Conservation (phyloP, 35 echinoderm and acorn worm species). For the Ophioderma brevispina region DNA sequence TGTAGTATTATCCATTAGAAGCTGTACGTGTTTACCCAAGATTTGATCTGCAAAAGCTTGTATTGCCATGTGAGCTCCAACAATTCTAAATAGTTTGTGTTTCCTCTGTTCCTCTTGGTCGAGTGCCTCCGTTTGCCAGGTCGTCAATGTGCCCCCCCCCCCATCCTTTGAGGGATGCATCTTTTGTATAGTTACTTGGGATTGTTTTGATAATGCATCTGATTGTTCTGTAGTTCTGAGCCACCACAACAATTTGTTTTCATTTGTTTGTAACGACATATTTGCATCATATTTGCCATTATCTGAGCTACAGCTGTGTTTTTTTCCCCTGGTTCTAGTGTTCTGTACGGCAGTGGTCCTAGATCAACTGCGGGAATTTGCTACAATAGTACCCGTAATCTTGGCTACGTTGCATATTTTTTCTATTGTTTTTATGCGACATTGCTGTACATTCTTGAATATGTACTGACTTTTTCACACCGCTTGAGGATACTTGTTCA, state of each 20-base stretch:
- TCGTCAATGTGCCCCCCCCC: background rate
- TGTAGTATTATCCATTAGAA: background rate
- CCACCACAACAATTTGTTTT: background rate
- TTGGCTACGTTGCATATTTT: conserved; percentile 5
- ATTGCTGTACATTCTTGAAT: conserved; percentile 28
- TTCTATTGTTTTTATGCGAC: too few relatives aligned
- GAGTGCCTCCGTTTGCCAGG: background rate
- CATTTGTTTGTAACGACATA: background rate
- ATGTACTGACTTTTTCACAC: conserved; percentile 29
- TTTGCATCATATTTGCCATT: background rate
- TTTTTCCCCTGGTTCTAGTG: conserved; percentile 1
- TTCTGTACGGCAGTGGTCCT: background rate
- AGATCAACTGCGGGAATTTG: background rate
- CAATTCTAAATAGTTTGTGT: background rate
- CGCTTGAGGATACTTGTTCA: background rate
- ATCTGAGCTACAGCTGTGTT: background rate
- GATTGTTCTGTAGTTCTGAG: background rate
- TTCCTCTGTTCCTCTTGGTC: background rate
- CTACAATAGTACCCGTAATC: background rate
- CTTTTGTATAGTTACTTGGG: conserved; percentile 20
- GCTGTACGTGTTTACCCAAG: too few relatives aligned
- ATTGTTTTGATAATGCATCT: background rate
- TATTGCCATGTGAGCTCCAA: background rate
- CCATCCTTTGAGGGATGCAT: conserved; percentile 49
- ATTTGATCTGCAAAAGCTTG: background rate